A percentile compares a stretch with the other conserved stretches of the same genome.
phyloP scores from a whole-genome alignment of 2,888 invertebrate genomes.

The Andrena chrysosceles region DNA sequence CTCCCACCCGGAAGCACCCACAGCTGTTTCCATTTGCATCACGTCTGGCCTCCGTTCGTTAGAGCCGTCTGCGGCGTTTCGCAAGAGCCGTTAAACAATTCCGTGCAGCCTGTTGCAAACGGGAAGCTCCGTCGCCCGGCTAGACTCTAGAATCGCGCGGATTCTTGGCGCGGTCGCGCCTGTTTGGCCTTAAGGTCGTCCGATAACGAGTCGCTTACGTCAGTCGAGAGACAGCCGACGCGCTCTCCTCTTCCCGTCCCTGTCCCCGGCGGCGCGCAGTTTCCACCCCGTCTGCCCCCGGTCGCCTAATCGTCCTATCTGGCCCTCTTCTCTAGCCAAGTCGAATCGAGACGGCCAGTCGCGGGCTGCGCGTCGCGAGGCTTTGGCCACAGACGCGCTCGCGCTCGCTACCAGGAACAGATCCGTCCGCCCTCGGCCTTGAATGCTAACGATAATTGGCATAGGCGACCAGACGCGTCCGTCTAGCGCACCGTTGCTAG shows the following conservation, averaged over 20 bases:
- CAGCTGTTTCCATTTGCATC: neutral
- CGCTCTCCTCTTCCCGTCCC: neutral
- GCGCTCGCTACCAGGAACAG: constrained; percentile 49
- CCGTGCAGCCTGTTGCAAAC: neutral
- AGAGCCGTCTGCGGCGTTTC: constrained; percentile 14
- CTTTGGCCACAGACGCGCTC: constrained; percentile 6
- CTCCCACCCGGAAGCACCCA: neutral
- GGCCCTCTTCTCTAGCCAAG: constrained; percentile 37
- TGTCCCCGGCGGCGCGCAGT: neutral
- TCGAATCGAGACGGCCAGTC: constrained; percentile 27
- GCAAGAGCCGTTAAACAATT: neutral
- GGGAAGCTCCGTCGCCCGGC: constrained; percentile 9
- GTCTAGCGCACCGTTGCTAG: constrained; percentile 47
- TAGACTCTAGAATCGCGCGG: constrained; percentile 43
- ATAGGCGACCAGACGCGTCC: constrained; percentile 53
- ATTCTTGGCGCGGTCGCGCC: constrained; percentile 54
- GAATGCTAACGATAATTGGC: constrained; percentile 71
- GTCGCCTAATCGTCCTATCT: constrained; percentile 48
- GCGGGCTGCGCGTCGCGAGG: constrained; percentile 1
- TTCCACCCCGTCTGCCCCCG: constrained; percentile 26
- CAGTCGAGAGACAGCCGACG: constrained; percentile 47
- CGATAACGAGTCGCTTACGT: constrained; percentile 65
- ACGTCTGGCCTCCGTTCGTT: too few species aligned
- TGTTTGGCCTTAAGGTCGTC: constrained; percentile 67
- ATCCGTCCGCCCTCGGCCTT: constrained; percentile 63